Conservation (phyloP, 2,113 vertebrate species). For the Zosterops hypoxanthus region DNA sequence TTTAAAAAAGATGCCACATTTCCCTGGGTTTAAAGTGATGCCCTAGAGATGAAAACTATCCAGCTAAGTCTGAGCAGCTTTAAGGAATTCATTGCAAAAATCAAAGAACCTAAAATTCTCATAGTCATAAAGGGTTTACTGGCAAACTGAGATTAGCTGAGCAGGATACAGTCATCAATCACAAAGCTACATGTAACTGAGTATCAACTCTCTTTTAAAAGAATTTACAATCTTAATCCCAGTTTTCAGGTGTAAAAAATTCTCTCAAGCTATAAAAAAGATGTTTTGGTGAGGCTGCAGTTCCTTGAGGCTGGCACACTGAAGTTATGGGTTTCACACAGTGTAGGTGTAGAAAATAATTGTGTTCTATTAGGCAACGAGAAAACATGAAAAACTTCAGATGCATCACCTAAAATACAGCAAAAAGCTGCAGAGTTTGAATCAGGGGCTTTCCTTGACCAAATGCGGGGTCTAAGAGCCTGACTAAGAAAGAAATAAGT, state of each 20-base stretch:
- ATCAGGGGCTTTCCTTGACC: neutral
- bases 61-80: neutral
- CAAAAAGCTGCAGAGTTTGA: neutral
- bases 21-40: neutral
- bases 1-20: neutral
- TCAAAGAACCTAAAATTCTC: constrained; percentile 4
- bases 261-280: neutral
- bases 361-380: neutral
- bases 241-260: constrained; percentile 1
- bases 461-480: neutral
- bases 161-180: neutral
- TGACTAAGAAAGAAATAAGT: neutral
- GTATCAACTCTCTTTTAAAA: neutral
- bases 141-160: constrained; percentile 13
- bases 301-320: neutral
- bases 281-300: neutral
- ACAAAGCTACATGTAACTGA: neutral
- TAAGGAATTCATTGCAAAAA: neutral
- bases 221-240: constrained; percentile 13
- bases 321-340: neutral
- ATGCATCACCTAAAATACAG: neutral
- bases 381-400: neutral
- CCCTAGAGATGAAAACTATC: neutral
- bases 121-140: neutral
- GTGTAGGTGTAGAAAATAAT: neutral